Conservation (phyloP, 2,888 invertebrate species). For the Amphimallon solstitiale region DNA sequence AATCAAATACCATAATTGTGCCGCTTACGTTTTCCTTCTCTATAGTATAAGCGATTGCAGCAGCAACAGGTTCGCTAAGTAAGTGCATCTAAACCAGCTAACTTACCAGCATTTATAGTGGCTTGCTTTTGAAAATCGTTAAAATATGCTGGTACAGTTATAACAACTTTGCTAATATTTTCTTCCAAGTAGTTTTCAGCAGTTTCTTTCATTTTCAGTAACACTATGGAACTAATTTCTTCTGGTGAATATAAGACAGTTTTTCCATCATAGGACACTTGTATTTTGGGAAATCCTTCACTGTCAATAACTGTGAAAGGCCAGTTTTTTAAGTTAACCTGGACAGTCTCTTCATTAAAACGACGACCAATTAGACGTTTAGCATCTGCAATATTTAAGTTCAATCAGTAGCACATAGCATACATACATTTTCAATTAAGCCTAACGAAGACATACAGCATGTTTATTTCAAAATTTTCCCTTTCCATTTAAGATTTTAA, state of each 20-base stretch:
- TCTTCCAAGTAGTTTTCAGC: slow-evolving; percentile 41
- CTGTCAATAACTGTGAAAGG: slow-evolving; percentile 45
- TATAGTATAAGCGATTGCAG: slow-evolving; percentile 46
- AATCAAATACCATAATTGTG: slow-evolving; percentile 47
- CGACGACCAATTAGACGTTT: slow-evolving; percentile 50
- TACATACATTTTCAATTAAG: too few relatives aligned
- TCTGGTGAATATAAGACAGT: slow-evolving; percentile 41
- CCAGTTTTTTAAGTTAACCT: slow-evolving; percentile 45
- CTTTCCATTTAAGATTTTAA: too few relatives aligned
- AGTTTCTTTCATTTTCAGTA: slow-evolving; percentile 43
- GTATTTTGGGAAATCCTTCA: slow-evolving; percentile 42
- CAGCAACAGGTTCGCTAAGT: slow-evolving; percentile 50
- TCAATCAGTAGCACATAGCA: neutral
- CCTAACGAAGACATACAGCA: too few relatives aligned
- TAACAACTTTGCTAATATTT: slow-evolving; percentile 46
- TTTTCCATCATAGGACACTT: slow-evolving; percentile 34
- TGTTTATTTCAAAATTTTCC: too few relatives aligned
- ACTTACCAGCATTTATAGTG: slow-evolving; percentile 47
- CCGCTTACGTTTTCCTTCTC: slow-evolving; percentile 39
- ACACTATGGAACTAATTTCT: slow-evolving; percentile 45
- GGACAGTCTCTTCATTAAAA: slow-evolving; percentile 46
- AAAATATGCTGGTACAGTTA: slow-evolving; percentile 53
- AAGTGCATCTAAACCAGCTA: slow-evolving; percentile 47
- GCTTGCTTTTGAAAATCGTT: slow-evolving; percentile 49
- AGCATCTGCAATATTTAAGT: slow-evolving; percentile 45